phyloP scores from a whole-genome alignment of 2,888 invertebrate genomes.

The Phortica okadai region DNA sequence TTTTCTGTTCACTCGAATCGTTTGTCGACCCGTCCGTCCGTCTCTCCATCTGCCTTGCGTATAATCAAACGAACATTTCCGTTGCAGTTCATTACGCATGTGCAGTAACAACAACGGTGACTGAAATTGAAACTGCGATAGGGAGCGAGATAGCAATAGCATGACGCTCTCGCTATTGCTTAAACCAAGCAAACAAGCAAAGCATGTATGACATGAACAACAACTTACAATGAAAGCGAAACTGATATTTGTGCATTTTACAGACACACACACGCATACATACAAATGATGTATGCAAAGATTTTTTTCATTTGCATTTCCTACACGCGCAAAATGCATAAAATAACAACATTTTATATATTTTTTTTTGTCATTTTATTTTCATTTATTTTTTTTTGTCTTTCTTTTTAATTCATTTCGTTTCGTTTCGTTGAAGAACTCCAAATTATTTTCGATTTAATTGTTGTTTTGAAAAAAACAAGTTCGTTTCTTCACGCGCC shows the following conservation, averaged over 20 bases:
- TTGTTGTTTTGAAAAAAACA: no score
- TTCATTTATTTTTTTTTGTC: neutral
- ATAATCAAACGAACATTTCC: neutral
- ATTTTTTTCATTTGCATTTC: neutral
- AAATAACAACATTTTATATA: neutral
- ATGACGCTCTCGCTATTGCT: neutral
- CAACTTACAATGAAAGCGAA: slow-evolving; percentile 8
- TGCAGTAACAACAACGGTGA: neutral
- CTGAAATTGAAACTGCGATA: neutral
- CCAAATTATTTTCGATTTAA: no score
- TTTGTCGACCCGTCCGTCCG: no score
- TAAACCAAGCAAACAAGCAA: neutral
- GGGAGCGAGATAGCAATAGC: neutral
- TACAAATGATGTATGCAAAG: neutral
- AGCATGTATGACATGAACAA: neutral
- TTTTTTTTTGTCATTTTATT: neutral
- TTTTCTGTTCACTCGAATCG: no score
- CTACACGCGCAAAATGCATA: slow-evolving; percentile 15
- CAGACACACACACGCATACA: neutral
- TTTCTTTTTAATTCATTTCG: no score
- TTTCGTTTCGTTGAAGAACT: no score
- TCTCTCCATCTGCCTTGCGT: neutral
- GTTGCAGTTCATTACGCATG: slow-evolving; percentile 18
- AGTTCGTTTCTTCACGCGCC: no score
- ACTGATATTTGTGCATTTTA: slow-evolving; percentile 4